Evolutionary conservation across 1,140 invertebrate species (phyloP).

Genomic region (Lethocerus indicus): DNA sequence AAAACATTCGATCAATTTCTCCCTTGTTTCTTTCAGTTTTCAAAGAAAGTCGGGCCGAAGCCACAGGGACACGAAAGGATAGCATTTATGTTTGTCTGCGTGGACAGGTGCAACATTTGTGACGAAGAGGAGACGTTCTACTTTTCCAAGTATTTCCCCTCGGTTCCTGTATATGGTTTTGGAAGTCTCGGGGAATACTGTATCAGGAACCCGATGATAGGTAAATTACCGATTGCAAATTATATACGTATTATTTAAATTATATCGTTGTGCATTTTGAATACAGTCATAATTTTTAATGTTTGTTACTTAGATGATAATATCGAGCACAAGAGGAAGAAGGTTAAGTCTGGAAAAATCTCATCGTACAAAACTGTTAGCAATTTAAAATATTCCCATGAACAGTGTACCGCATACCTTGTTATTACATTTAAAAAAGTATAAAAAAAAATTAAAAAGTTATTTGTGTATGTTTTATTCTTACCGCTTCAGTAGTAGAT

Average conservation of each 20-base stretch:
- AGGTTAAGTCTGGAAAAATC: background rate
- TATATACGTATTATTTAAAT: background rate
- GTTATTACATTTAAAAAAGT: background rate
- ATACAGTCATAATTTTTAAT: background rate
- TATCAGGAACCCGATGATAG: background rate
- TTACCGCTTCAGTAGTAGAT: background rate
- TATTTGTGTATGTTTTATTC: background rate
- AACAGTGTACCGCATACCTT: background rate
- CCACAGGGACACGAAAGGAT: background rate
- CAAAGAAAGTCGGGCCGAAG: slow-evolving; percentile 1
- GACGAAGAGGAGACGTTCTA: background rate
- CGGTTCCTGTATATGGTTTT: slow-evolving; percentile 3
- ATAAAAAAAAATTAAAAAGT: background rate
- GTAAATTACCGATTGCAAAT: background rate
- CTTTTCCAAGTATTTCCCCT: background rate
- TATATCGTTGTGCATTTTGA: background rate
- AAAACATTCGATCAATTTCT: background rate
- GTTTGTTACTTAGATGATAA: background rate
- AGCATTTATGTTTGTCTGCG: slow-evolving; percentile 4
- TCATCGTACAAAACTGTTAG: background rate
- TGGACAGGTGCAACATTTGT: background rate
- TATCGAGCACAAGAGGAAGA: background rate
- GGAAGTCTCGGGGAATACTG: slow-evolving; percentile 1
- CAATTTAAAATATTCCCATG: background rate
- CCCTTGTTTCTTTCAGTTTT: background rate